phyloP scores from a whole-genome alignment of 2,113 vertebrate genomes.

The Serinus canaria region DNA sequence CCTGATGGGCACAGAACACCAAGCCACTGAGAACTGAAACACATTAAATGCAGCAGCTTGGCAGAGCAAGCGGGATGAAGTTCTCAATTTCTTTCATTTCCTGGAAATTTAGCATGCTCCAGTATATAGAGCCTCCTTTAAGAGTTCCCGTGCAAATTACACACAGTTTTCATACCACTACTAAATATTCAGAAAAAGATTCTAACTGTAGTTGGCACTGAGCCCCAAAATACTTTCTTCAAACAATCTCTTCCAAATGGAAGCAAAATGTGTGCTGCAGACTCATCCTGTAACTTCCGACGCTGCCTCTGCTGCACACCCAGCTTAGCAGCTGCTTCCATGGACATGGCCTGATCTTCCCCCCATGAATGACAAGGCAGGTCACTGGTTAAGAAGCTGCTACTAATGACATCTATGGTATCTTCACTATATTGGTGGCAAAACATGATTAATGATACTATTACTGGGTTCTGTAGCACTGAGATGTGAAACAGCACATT shows the following conservation, averaged over 20 bases:
- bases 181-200: neutral
- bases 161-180: neutral
- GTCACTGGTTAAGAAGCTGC: neutral
- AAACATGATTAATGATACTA: neutral
- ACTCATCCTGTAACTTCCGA: accelerated
- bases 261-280: neutral
- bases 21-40: neutral
- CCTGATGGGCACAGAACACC: neutral
- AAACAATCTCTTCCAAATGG: neutral
- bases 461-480: neutral
- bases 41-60: neutral
- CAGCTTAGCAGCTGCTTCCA: neutral
- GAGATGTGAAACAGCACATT: neutral
- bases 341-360: neutral
- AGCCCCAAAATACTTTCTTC: neutral
- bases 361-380: neutral
- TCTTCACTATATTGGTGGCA: neutral
- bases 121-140: neutral
- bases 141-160: neutral
- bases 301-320: neutral
- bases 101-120: neutral
- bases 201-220: neutral
- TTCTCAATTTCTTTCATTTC: neutral
- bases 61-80: neutral
- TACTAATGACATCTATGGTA: neutral